Evolutionary conservation across 2,888 invertebrate species (phyloP).

Genomic region (Microchrysa polita): DNA sequence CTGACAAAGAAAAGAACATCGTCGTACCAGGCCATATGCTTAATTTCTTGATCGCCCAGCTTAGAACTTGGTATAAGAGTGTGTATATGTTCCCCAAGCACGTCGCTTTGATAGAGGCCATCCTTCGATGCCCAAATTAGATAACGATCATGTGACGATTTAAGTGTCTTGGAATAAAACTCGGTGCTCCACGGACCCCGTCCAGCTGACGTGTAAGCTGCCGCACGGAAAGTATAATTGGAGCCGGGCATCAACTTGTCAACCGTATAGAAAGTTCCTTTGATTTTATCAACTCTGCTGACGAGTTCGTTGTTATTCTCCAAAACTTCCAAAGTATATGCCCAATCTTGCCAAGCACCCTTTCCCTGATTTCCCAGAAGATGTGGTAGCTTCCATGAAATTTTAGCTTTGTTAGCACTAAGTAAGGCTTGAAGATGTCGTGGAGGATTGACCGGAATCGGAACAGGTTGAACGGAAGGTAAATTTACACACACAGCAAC

Average conservation of each 20-base stretch:
- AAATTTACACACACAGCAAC: conserved; percentile 69
- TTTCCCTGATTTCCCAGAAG: conserved; percentile 77
- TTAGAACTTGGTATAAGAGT: conserved; percentile 72
- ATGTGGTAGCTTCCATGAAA: conserved; percentile 85
- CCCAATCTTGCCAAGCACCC: conserved; percentile 68
- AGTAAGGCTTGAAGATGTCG: conserved; percentile 83
- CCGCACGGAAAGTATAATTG: conserved; percentile 80
- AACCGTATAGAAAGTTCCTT: conserved; percentile 72
- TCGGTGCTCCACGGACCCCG: conserved; percentile 83
- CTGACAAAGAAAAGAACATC: conserved; percentile 80
- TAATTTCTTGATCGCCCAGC: conserved; percentile 71
- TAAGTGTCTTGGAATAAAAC: conserved; percentile 77
- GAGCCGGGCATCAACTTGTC: conserved; percentile 78
- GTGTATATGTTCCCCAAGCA: conserved; percentile 80
- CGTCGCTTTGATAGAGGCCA: conserved; percentile 82
- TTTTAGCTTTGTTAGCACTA: conserved; percentile 77
- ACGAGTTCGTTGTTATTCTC: conserved; percentile 59
- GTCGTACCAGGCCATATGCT: conserved; percentile 81
- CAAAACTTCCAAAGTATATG: conserved; percentile 61
- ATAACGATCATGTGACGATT: conserved; percentile 59
- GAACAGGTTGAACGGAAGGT: conserved; percentile 79
- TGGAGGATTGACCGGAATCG: conserved; percentile 82
- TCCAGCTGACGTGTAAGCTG: conserved; percentile 80
- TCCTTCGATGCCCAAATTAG: conserved; percentile 81
- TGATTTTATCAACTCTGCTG: conserved; percentile 63